Evolutionary conservation across 2,888 invertebrate species (phyloP).

Genomic region (Macrosiphum euphorbiae): DNA sequence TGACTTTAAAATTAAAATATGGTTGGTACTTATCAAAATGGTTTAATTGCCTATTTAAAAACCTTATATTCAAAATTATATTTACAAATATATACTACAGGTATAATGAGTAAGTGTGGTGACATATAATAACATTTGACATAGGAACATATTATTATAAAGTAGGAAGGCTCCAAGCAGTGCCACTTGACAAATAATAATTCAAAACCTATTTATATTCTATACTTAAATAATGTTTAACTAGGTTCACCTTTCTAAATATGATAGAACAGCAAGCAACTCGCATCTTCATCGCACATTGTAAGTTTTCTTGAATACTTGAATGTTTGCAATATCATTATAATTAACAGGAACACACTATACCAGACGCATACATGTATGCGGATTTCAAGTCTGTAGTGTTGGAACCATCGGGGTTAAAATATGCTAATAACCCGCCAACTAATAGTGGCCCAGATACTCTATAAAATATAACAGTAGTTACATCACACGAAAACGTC

Average conservation of each 20-base stretch:
- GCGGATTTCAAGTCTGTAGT: conserved; percentile 67
- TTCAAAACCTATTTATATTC: background rate
- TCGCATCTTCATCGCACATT: conserved; percentile 72
- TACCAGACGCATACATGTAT: background rate
- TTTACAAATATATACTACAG: no score
- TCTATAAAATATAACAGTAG: background rate
- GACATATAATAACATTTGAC: no score
- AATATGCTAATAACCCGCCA: background rate
- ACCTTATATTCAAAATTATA: no score
- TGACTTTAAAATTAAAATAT: background rate
- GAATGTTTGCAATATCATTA: background rate
- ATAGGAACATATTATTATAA: no score
- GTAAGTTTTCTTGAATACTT: background rate
- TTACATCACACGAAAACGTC: background rate
- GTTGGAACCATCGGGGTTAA: background rate
- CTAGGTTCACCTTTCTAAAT: conserved; percentile 81
- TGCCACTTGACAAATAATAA: no score
- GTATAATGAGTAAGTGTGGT: no score
- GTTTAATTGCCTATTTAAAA: no score
- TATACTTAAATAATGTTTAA: background rate
- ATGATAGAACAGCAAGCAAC: conserved; percentile 86
- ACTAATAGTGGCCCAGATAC: background rate
- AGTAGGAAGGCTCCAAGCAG: no score
- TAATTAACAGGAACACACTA: background rate
- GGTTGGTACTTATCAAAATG: background rate